Evolutionary conservation across 2,888 invertebrate species (phyloP).

Genomic region (Euspilapteryx auroguttella): DNA sequence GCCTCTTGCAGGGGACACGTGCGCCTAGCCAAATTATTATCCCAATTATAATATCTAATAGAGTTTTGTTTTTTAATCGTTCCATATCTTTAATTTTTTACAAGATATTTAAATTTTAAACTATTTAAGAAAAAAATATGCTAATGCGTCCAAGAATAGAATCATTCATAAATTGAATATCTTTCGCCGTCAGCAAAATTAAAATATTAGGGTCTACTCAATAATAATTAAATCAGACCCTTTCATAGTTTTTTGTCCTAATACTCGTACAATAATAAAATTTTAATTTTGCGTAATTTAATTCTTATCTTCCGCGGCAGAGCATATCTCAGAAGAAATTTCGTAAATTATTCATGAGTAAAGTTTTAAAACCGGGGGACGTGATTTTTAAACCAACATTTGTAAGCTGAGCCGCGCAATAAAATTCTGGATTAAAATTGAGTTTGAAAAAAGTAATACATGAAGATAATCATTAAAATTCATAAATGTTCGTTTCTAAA

Average conservation of each 20-base stretch:
- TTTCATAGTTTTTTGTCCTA: constrained; percentile 45
- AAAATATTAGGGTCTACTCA: too few species aligned
- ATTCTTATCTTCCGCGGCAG: constrained; percentile 51
- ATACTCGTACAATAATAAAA: constrained; percentile 44
- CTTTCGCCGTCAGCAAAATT: too few species aligned
- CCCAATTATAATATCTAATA: too few species aligned
- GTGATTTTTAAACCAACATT: constrained; percentile 57
- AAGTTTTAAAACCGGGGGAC: constrained; percentile 56
- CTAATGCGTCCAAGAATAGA: too few species aligned
- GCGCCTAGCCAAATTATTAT: constrained; percentile 41
- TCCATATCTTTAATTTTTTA: too few species aligned
- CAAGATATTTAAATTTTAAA: too few species aligned
- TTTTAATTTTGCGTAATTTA: constrained; percentile 49
- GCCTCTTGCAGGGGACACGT: constrained; percentile 39
- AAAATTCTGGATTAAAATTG: constrained; percentile 23
- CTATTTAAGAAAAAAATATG: too few species aligned
- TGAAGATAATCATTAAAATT: too few species aligned
- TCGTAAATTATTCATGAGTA: constrained; percentile 58
- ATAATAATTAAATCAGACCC: constrained; percentile 45
- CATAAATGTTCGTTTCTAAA: too few species aligned
- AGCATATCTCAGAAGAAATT: constrained; percentile 54
- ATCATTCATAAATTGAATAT: too few species aligned
- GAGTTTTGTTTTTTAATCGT: too few species aligned
- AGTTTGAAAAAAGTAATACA: too few species aligned
- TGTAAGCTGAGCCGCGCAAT: constrained; percentile 40